Evolutionary conservation across 2,113 vertebrate species (phyloP).

Genomic region (Macaca nemestrina): DNA sequence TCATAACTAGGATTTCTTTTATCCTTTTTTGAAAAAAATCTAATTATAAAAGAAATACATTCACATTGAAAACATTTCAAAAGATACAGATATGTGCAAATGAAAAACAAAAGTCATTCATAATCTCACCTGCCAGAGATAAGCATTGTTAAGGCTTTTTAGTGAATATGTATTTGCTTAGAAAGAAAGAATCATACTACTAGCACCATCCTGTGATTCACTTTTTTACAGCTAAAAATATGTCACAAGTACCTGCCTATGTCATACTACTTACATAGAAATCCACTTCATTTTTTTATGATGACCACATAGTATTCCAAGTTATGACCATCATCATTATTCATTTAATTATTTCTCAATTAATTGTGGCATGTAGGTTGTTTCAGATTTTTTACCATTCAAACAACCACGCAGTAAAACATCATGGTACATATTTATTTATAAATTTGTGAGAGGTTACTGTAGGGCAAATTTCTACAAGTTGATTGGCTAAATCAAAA

Average conservation of each 20-base stretch:
- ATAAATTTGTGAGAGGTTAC: neutral
- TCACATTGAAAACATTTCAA: conserved; percentile 17
- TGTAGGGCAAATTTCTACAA: neutral
- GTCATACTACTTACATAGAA: neutral
- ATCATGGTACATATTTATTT: neutral
- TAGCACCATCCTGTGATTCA: neutral
- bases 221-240: neutral
- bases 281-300: neutral
- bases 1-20: neutral
- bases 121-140: neutral
- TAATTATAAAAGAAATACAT: conserved; percentile 10
- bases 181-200: neutral
- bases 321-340: neutral
- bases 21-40: neutral
- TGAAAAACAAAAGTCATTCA: neutral
- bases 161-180: neutral
- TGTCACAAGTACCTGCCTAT: neutral
- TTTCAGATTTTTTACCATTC: neutral
- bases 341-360: conserved; percentile 17
- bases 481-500: conserved; percentile 22
- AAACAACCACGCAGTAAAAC: neutral
- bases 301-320: neutral
- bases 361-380: neutral
- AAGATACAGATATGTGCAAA: neutral
- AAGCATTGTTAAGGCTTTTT: neutral